Conservation (phyloP, 2,888 invertebrate species). For the Argyresthia albistria region DNA sequence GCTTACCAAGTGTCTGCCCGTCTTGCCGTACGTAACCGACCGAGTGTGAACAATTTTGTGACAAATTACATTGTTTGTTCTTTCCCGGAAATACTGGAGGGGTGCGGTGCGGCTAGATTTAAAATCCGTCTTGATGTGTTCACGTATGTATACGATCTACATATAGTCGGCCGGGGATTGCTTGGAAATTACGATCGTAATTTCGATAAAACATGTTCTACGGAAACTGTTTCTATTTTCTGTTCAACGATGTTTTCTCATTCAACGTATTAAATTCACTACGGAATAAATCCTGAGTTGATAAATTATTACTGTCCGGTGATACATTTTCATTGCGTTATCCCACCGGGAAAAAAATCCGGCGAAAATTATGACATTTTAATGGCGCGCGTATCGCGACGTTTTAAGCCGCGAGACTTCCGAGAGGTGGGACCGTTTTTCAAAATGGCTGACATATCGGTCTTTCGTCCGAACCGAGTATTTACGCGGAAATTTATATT, state of each 20-base stretch:
- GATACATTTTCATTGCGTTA: background rate
- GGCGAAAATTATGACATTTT: background rate
- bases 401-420: background rate
- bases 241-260: too few relatives aligned
- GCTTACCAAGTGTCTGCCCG: constrained; percentile 22
- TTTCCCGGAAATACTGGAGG: background rate
- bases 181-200: too few relatives aligned
- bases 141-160: too few relatives aligned
- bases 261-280: too few relatives aligned
- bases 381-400: background rate
- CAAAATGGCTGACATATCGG: constrained; percentile 36
- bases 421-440: constrained; percentile 26
- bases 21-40: constrained; percentile 8
- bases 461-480: constrained; percentile 17
- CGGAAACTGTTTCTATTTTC: too few relatives aligned
- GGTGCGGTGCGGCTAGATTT: too few relatives aligned
- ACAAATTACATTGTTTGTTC: constrained; percentile 4
- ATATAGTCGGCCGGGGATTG: too few relatives aligned
- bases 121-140: too few relatives aligned
- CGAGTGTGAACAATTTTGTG: background rate
- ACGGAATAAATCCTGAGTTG: too few relatives aligned
- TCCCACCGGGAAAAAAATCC: background rate
- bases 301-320: background rate
- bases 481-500: constrained; percentile 17
- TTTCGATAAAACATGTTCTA: too few relatives aligned